Evolutionary conservation across 2,113 vertebrate species (phyloP).

Genomic region (Peromyscus maniculatus): DNA sequence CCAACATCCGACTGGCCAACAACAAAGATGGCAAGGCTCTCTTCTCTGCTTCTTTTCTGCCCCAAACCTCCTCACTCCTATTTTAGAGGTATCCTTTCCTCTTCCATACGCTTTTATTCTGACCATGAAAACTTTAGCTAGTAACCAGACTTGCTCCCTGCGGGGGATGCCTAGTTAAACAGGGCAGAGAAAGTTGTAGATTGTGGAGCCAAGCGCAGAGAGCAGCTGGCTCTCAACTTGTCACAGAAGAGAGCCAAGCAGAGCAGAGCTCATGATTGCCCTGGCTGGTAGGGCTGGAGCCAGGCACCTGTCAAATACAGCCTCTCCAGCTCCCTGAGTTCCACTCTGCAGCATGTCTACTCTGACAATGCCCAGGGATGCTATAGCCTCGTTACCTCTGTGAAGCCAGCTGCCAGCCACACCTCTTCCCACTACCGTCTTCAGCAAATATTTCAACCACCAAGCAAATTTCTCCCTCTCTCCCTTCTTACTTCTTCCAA

Average conservation of each 20-base stretch:
- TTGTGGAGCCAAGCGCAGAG: slow-evolving; percentile 47
- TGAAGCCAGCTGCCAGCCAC: background rate
- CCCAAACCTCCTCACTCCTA: background rate
- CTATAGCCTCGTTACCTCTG: background rate
- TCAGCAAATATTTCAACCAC: slow-evolving; percentile 57
- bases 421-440: background rate
- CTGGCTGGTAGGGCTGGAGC: background rate
- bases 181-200: background rate
- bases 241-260: background rate
- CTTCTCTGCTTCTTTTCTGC: background rate
- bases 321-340: background rate
- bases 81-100: background rate
- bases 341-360: background rate
- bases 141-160: background rate
- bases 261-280: background rate
- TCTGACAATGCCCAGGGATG: background rate
- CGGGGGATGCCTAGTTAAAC: background rate
- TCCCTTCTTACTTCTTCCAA: background rate
- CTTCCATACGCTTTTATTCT: background rate
- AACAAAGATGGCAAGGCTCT: background rate
- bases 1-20: background rate
- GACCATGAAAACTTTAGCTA: background rate
- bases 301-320: slow-evolving; percentile 58
- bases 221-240: slow-evolving; percentile 55
- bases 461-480: background rate